phyloP scores from a whole-genome alignment of 2,113 vertebrate species.

The Cariama cristata region DNA sequence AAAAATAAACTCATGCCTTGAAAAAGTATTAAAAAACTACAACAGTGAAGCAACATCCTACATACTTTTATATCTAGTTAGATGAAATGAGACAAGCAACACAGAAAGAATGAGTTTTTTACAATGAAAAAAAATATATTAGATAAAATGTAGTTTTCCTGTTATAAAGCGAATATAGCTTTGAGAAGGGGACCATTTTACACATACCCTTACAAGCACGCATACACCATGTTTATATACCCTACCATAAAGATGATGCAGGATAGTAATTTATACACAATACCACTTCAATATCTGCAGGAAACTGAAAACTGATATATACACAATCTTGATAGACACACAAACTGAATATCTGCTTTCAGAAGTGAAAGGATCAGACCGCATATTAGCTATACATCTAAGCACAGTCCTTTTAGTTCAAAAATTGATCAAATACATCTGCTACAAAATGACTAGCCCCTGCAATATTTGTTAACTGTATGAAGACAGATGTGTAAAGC shows the following conservation, averaged over 20 bases:
- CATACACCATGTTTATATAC: not conserved
- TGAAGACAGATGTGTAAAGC: not conserved
- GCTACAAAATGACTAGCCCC: not conserved
- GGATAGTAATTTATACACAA: not conserved
- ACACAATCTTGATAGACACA: not conserved
- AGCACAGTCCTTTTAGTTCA: not conserved
- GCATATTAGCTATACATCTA: not conserved
- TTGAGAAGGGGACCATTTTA: not conserved
- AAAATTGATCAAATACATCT: not conserved
- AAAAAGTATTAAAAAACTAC: not conserved
- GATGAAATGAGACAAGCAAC: not conserved
- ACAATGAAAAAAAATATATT: not conserved
- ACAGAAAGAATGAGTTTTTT: not conserved
- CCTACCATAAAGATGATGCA: not conserved
- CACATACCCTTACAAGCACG: not conserved
- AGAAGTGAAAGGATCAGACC: not conserved
- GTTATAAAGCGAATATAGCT: not conserved
- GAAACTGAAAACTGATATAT: not conserved
- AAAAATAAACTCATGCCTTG: not conserved
- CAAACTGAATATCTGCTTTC: not conserved
- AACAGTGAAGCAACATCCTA: not conserved
- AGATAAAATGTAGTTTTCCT: not conserved
- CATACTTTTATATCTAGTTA: not conserved
- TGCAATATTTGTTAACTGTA: not conserved
- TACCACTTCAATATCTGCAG: not conserved